phyloP scores from a whole-genome alignment of 2,113 vertebrate species.

The Cichladusa arquata region DNA sequence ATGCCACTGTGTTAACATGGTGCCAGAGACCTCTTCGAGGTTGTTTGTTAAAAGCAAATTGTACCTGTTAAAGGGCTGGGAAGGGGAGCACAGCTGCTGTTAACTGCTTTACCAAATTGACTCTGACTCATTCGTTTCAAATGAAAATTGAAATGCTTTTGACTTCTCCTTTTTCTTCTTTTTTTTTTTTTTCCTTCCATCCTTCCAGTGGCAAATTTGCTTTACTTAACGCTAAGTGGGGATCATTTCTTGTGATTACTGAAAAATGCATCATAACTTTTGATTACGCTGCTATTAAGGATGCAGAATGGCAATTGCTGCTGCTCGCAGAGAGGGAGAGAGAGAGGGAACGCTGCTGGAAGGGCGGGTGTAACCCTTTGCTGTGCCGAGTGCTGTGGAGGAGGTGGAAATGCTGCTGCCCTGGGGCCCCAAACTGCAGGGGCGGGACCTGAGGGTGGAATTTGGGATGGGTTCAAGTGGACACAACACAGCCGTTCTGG shows the following conservation, averaged over 20 bases:
- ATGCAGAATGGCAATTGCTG: constrained; percentile 65
- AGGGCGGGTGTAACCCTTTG: constrained; percentile 58
- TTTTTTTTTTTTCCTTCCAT: not conserved
- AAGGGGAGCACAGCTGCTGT: constrained; percentile 60
- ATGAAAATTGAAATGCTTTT: constrained; percentile 77
- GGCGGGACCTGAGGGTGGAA: not conserved
- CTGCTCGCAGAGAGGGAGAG: constrained; percentile 40
- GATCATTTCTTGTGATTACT: constrained; percentile 80
- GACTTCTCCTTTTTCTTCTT: constrained; percentile 46
- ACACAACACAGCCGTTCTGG: rapidly evolving
- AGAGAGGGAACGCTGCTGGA: constrained; percentile 21
- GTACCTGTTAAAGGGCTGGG: constrained; percentile 70
- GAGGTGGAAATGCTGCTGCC: not conserved
- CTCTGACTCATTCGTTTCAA: constrained; percentile 73
- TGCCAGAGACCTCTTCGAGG: constrained; percentile 59
- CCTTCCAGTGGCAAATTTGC: constrained; percentile 66
- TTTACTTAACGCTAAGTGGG: constrained; percentile 78
- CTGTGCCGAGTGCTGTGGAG: not conserved
- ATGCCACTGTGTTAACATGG: constrained; percentile 64
- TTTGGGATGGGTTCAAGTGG: not conserved
- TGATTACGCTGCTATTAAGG: constrained; percentile 74
- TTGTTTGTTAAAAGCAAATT: constrained; percentile 80
- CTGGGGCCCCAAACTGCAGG: not conserved
- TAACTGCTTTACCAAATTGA: constrained; percentile 75
- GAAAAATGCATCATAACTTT: constrained; percentile 81